A percentile compares a stretch with the other conserved stretches of the same genome.
These are phyloP conservation scores for Rattus rattus DNA, from an alignment of 2,113 vertebrate species.

Conservation along the genomic window DNA sequence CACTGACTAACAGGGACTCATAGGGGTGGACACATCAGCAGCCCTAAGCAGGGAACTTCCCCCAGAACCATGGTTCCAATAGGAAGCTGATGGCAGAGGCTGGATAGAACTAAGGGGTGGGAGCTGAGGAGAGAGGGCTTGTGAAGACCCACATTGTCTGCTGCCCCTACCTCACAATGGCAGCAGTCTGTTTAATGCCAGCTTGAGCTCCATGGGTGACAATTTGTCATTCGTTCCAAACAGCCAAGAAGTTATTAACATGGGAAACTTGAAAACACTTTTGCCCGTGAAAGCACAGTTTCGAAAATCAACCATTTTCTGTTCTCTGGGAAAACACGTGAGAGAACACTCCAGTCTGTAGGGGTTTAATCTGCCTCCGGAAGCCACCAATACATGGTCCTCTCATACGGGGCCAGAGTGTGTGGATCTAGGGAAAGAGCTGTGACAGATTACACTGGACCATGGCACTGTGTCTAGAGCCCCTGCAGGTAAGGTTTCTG, in stretches of 20 bases:
- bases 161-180: neutral
- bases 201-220: neutral
- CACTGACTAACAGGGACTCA: neutral
- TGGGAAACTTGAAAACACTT: neutral
- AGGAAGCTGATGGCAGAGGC: neutral
- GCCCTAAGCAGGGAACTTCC: neutral
- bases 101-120: fast-evolving
- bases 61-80: neutral
- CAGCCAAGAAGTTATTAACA: neutral
- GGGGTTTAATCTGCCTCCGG: neutral
- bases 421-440: too few species aligned
- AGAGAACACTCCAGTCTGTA: neutral
- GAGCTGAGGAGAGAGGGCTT: neutral
- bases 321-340: neutral
- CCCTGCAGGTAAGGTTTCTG: fast-evolving
- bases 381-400: neutral
- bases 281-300: neutral
- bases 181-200: neutral
- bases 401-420: neutral
- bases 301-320: neutral
- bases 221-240: neutral
- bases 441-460: too few species aligned
- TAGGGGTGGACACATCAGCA: fast-evolving
- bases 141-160: neutral
- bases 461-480: fast-evolving